Base-by-base conservation (phyloP, 1,140 invertebrate species). In the Laodelphax striatellus region DNA sequence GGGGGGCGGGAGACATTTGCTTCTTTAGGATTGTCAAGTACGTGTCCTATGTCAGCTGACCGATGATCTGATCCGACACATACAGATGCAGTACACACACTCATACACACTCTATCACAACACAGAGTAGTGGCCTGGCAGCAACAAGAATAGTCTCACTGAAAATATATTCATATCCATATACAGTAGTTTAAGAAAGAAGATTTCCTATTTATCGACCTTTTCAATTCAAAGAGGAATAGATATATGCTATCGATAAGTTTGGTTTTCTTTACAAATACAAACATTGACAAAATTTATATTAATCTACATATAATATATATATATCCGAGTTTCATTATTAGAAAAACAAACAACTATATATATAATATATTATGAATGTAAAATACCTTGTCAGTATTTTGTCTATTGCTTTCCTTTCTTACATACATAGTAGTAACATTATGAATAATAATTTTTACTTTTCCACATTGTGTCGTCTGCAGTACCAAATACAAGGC, bases 111-210 rank as follows among this genome's bases (percentile, higher is more conserved):
- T 63, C 63, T 66, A 62, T 66, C 64, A 66, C 64, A 66, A 66
- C 64, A 66, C 64, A 63, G 62, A 66, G 64, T 60, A 64, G 64
- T 57, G 62, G 64, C 60, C 63, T 64, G 64, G 64, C 63, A 66
- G 62, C 63, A 66, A 66, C 61, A 60, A 58, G 56, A 62, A 57
- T 58, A 58, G 46, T 52, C 43, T 57, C 57, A 57, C 43, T 52
- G 60, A 62, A 57, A 62, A 57, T 50, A 50, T 50, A 50, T 50
- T 50, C 16, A 50, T 50, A 50, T 50, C 16, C 21, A 50, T 50
- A 50, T 50, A 19, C 21, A 50, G 34, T 50, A 50, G 16, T 17
- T 50, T 13, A 46, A 17, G n/a, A 17, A 50, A 50, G 46, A 50
- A 50, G 46, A 50, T 50, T 22, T 50, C 16, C 21, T 19, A 19